Evolutionary conservation across 2,888 invertebrate genomes (phyloP).

Genomic region (Phorcus lineatus): DNA sequence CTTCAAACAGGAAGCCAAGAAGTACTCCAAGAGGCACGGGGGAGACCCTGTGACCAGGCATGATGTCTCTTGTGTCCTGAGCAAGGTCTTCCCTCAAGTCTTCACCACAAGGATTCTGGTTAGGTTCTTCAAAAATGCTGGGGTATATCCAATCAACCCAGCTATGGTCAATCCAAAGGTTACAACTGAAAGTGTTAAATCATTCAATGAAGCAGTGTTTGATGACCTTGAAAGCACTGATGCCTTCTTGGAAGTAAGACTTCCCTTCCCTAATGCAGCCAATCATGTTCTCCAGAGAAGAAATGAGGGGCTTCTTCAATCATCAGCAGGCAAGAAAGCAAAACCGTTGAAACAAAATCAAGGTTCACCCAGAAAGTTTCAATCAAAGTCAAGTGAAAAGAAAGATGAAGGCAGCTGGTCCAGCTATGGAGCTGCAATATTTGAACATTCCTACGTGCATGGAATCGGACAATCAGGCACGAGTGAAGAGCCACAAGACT

Average conservation of each 20-base stretch:
- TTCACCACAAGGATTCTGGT: not conserved
- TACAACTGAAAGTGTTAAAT: not conserved
- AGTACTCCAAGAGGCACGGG: not conserved
- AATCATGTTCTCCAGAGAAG: not conserved
- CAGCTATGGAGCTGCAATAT: not conserved
- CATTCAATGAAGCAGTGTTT: not conserved
- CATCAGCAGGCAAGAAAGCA: not conserved
- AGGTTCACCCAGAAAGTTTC: too few species aligned
- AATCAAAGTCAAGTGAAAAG: not conserved
- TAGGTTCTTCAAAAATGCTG: not conserved
- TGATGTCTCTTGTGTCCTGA: not conserved
- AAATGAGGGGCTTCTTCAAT: not conserved
- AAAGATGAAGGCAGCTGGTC: not conserved
- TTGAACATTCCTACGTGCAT: constrained; percentile 10
- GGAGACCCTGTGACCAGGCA: not conserved
- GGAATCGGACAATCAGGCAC: not conserved
- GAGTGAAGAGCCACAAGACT: not conserved
- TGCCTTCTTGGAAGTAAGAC: not conserved
- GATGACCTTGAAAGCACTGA: constrained; percentile 9
- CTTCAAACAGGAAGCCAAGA: constrained; percentile 16
- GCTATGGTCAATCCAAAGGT: not conserved
- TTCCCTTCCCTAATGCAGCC: not conserved
- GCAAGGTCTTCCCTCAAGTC: not conserved
- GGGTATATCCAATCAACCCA: not conserved
- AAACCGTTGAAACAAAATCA: too few species aligned